Conservation (phyloP, 2,797 vertebrate species). For the Acanthopagrus latus region DNA sequence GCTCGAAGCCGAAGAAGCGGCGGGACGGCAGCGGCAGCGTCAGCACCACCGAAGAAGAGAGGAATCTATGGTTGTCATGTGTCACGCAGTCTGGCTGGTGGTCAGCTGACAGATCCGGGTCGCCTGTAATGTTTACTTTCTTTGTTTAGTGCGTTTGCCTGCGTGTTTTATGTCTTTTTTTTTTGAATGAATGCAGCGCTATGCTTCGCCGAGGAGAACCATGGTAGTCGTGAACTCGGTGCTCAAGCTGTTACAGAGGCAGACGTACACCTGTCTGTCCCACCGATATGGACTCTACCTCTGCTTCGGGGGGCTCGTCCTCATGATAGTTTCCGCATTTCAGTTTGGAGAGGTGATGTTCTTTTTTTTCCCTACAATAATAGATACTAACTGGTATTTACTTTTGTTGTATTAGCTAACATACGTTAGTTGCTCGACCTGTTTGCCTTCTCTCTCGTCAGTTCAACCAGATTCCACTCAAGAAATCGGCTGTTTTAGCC, state of each 20-base stretch:
- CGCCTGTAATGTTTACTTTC: conserved; percentile 60
- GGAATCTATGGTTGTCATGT: conserved; percentile 65
- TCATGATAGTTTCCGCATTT: conserved; percentile 96
- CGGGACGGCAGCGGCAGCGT: background rate
- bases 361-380: background rate
- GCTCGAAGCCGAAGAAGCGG: accelerated
- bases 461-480: conserved; percentile 13
- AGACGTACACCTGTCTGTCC: conserved; percentile 98
- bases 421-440: background rate
- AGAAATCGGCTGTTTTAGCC: background rate
- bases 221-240: conserved; percentile 93
- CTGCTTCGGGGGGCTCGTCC: conserved; percentile 95
- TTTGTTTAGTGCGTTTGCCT: background rate
- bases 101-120: conserved; percentile 74
- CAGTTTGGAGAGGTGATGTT: conserved; percentile 96
- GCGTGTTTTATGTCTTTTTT: background rate
- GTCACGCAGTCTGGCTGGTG: conserved; percentile 41
- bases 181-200: conserved; percentile 77
- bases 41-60: conserved; percentile 45
- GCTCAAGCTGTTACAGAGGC: conserved; percentile 94
- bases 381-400: accelerated
- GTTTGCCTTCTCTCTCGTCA: background rate
- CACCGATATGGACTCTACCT: conserved; percentile 96
- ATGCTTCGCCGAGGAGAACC: conserved; percentile 79
- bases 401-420: background rate